These are phyloP conservation scores for Cyanistes caeruleus DNA, from an alignment of 2,113 vertebrate species.

Conservation along the genomic window DNA sequence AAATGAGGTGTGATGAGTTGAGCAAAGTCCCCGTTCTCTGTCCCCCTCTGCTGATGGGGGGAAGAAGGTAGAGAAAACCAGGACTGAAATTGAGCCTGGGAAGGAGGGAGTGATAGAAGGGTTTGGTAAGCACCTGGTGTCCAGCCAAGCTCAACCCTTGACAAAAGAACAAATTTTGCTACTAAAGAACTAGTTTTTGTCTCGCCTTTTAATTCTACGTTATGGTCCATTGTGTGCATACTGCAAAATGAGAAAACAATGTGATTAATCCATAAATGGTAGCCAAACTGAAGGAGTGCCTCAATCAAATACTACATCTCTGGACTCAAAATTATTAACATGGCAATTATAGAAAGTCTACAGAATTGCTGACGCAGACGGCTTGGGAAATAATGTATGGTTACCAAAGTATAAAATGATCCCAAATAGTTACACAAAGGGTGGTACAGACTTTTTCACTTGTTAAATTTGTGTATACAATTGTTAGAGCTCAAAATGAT, in stretches of 20 bases:
- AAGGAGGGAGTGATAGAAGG: neutral
- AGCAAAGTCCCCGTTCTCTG: neutral
- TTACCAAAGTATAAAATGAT: neutral
- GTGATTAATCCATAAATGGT: slow-evolving; percentile 14
- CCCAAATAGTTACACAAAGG: neutral
- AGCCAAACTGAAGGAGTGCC: neutral
- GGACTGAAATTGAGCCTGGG: neutral
- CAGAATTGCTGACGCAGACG: neutral
- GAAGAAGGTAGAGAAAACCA: neutral
- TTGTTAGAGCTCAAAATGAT: slow-evolving; percentile 4
- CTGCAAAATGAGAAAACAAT: neutral
- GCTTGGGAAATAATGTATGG: neutral
- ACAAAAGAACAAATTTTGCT: slow-evolving; percentile 5
- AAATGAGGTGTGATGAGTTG: neutral
- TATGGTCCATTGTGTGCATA: neutral
- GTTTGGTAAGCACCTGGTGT: neutral
- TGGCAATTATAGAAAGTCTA: neutral
- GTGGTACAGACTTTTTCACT: neutral
- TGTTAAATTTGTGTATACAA: neutral
- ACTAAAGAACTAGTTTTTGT: neutral
- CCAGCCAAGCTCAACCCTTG: neutral
- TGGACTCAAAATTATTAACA: neutral
- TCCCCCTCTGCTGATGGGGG: too few species aligned
- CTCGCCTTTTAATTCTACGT: slow-evolving; percentile 14
- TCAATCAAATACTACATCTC: neutral